Evolutionary conservation across 2,888 invertebrate species (phyloP).

Genomic region (Tetheella fluctuosa): DNA sequence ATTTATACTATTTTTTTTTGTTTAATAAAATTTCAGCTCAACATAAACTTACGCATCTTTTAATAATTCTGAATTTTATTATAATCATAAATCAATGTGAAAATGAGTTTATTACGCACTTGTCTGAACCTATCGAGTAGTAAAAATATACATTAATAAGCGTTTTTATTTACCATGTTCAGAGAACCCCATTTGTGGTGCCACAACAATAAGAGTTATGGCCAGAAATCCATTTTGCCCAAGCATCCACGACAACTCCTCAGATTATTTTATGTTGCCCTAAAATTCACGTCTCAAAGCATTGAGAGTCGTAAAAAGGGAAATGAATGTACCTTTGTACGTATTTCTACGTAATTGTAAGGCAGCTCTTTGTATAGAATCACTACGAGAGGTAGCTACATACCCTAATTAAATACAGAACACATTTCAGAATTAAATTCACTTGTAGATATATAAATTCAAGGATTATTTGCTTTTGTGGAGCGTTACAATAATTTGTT

Average conservation of each 20-base stretch:
- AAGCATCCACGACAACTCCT: slow-evolving; percentile 26
- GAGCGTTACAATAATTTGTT: neutral
- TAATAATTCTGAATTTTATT: neutral
- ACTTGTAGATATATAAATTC: neutral
- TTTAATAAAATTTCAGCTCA: too few relatives aligned
- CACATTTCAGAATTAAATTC: slow-evolving; percentile 6
- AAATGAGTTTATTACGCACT: neutral
- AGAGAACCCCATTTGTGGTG: slow-evolving; percentile 10
- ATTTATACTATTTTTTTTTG: too few relatives aligned
- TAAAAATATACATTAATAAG: slow-evolving; percentile 9
- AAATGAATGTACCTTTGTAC: slow-evolving; percentile 34
- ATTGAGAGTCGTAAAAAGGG: slow-evolving; percentile 44
- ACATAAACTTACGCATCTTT: neutral
- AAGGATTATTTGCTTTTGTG: neutral
- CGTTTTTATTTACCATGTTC: slow-evolving; percentile 6
- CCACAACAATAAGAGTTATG: slow-evolving; percentile 30
- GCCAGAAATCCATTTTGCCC: slow-evolving; percentile 34
- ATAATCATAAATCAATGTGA: neutral
- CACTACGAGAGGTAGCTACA: neutral
- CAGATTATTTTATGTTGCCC: slow-evolving; percentile 42
- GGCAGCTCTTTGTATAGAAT: slow-evolving; percentile 6
- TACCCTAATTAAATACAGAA: slow-evolving; percentile 8
- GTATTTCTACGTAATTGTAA: slow-evolving; percentile 16
- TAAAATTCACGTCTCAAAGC: slow-evolving; percentile 47
- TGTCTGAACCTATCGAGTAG: neutral